Evolutionary conservation across 2,888 invertebrate genomes (phyloP).

Genomic region (Caenorhabditis macrosperma): DNA sequence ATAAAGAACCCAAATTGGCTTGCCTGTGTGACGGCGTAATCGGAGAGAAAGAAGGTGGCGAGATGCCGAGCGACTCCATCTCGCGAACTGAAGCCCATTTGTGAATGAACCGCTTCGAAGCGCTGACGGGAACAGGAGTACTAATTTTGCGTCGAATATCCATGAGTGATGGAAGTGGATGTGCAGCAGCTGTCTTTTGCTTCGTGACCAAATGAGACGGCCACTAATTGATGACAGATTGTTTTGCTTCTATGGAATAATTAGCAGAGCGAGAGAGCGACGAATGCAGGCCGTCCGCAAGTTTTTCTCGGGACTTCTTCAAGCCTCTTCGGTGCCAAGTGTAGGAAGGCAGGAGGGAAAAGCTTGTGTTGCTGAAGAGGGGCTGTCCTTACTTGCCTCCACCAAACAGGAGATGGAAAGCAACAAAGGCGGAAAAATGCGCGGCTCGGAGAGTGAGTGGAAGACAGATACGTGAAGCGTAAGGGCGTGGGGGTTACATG

Average conservation of each 20-base stretch:
- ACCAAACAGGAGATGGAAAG: constrained; percentile 46
- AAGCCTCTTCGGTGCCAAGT: constrained; percentile 9
- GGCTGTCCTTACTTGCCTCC: constrained; percentile 42
- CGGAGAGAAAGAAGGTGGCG: constrained; percentile 32
- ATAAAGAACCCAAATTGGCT: constrained; percentile 14
- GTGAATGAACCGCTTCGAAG: constrained; percentile 60
- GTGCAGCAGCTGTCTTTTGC: not conserved
- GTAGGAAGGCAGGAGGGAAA: constrained; percentile 22
- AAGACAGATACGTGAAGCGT: constrained; percentile 52
- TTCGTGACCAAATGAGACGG: constrained; percentile 22
- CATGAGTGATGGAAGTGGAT: constrained; percentile 28
- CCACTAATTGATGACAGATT: constrained; percentile 52
- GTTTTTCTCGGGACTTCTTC: constrained; percentile 1
- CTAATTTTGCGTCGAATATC: constrained; percentile 71
- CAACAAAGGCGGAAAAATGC: constrained; percentile 31
- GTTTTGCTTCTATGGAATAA: constrained; percentile 46
- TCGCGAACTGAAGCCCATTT: constrained; percentile 71
- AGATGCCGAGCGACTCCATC: constrained; percentile 59
- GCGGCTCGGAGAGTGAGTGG: constrained; percentile 20
- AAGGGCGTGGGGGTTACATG: constrained; percentile 20
- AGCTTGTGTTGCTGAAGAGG: constrained; percentile 48
- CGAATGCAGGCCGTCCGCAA: not conserved
- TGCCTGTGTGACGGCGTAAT: constrained; percentile 49
- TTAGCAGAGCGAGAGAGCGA: constrained; percentile 19
- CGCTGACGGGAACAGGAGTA: constrained; percentile 62